These are phyloP conservation scores for Dryobotodes eremita DNA, from an alignment of 2,888 invertebrate genomes.

Conservation along the genomic window DNA sequence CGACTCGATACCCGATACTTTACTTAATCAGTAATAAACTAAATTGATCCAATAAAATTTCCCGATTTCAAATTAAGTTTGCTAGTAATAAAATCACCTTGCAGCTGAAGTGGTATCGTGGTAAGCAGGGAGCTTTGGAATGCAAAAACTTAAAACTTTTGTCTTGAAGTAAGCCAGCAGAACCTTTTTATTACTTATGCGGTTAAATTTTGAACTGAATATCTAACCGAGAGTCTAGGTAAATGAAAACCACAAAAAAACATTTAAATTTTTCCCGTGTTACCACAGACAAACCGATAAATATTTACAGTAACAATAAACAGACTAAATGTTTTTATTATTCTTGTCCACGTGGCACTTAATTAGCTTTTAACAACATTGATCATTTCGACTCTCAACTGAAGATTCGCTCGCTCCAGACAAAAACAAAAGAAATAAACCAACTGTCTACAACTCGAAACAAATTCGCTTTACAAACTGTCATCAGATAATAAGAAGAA, in stretches of 20 bases:
- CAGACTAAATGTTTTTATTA: neutral
- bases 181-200: neutral
- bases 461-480: conserved; percentile 12
- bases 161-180: no score
- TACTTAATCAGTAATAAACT: conserved; percentile 2
- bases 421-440: conserved; percentile 25
- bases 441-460: conserved; percentile 7
- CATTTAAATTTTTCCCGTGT: neutral
- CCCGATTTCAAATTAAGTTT: neutral
- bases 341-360: neutral
- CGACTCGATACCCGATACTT: neutral
- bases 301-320: neutral
- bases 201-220: neutral
- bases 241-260: neutral
- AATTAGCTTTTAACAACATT: conserved; percentile 15
- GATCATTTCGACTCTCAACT: neutral
- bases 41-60: neutral
- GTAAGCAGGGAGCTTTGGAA: neutral
- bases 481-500: neutral
- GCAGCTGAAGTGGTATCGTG: neutral
- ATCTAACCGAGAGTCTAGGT: neutral
- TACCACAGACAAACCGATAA: neutral
- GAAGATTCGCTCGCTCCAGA: neutral
- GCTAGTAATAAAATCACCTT: neutral
- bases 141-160: neutral